Evolutionary conservation across 2,113 vertebrate species (phyloP).

Genomic region (Numida meleagris): DNA sequence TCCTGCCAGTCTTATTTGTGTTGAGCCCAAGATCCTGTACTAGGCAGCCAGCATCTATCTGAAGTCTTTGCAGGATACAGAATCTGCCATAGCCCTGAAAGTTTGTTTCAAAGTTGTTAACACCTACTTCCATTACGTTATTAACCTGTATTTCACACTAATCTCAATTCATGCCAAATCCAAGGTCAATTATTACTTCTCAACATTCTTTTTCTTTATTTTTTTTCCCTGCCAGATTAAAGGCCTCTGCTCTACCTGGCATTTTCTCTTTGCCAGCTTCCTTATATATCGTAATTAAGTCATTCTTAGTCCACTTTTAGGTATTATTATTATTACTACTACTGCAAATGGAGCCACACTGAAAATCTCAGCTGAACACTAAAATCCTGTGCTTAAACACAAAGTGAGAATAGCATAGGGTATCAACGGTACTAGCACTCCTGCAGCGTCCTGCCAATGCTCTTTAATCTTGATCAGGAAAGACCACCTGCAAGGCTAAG

Average conservation of each 20-base stretch:
- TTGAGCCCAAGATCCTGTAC: background rate
- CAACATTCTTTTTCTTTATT: background rate
- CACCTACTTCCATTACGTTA: background rate
- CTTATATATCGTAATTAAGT: slow-evolving; percentile 49
- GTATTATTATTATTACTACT: slow-evolving; percentile 26
- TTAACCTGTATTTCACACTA: slow-evolving; percentile 21
- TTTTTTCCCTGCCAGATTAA: slow-evolving; percentile 18
- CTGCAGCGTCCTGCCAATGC: slow-evolving; percentile 51
- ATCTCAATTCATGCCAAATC: slow-evolving; percentile 29
- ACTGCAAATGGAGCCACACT: slow-evolving; percentile 24
- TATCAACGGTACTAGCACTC: slow-evolving; percentile 48
- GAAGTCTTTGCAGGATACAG: background rate
- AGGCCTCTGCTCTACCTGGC: slow-evolving; percentile 36
- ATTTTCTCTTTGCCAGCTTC: slow-evolving; percentile 41
- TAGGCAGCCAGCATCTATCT: background rate
- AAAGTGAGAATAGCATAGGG: slow-evolving; percentile 30
- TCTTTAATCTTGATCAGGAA: slow-evolving; percentile 68
- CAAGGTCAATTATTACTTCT: slow-evolving; percentile 18
- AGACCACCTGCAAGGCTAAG: slow-evolving; percentile 67
- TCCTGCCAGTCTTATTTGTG: background rate
- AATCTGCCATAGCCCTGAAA: background rate
- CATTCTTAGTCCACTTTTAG: slow-evolving; percentile 32
- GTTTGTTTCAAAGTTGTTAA: background rate
- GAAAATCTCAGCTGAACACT: slow-evolving; percentile 36
- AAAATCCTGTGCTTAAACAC: slow-evolving; percentile 47